phyloP scores from a whole-genome alignment of 2,113 vertebrate species.

The Nothoprocta perdicaria region DNA sequence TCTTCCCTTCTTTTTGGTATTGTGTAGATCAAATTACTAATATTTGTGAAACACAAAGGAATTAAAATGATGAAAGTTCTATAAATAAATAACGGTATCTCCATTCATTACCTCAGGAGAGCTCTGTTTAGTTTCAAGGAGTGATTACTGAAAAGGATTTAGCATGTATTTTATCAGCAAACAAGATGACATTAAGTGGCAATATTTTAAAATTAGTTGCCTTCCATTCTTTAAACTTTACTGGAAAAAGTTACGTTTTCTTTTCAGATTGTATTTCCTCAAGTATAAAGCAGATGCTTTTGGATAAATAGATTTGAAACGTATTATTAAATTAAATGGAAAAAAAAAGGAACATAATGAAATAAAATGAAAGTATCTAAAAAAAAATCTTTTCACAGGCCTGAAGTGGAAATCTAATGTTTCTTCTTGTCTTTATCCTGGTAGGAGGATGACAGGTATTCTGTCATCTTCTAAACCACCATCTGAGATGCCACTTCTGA shows the following conservation, averaged over 20 bases:
- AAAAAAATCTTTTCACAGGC: conserved; percentile 22
- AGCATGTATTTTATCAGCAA: conserved; percentile 59
- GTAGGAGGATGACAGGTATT: conserved; percentile 39
- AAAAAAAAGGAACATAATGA: conserved; percentile 55
- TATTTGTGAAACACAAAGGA: conserved; percentile 12
- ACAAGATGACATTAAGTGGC: conserved; percentile 66
- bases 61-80: conserved; percentile 19
- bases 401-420: conserved; percentile 39
- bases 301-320: conserved; percentile 69
- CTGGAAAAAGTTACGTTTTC: conserved; percentile 65
- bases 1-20: not conserved
- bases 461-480: conserved; percentile 28
- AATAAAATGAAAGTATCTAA: conserved; percentile 60
- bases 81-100: conserved; percentile 59
- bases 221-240: conserved; percentile 63
- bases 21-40: not conserved
- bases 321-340: conserved; percentile 68
- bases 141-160: conserved; percentile 63
- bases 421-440: conserved; percentile 17
- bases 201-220: conserved; percentile 72
- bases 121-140: conserved; percentile 61
- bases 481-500: conserved; percentile 43
- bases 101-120: conserved; percentile 60
- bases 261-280: conserved; percentile 54
- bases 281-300: conserved; percentile 67